A percentile compares a stretch with the other conserved stretches of the same genome.
These are phyloP conservation scores for Tadarida brasiliensis DNA, from an alignment of 2,797 vertebrate species.

Conservation along the genomic window DNA sequence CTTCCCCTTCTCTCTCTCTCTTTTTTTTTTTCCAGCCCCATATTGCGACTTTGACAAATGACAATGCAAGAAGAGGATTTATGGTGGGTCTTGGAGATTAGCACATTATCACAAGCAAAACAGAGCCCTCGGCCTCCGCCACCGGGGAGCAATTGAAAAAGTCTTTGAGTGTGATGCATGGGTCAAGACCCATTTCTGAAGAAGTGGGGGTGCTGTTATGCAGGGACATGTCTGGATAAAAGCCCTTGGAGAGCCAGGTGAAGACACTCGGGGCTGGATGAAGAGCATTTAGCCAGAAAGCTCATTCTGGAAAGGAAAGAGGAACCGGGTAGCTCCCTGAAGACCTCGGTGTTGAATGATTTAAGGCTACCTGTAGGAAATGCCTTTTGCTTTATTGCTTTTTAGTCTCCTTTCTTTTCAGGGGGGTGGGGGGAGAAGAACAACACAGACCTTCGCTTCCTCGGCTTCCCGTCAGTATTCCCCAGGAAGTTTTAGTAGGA, in stretches of 20 bases:
- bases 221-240: constrained; percentile 70
- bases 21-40: constrained; percentile 50
- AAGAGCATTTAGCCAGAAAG: constrained; percentile 84
- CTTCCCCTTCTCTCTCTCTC: not conserved
- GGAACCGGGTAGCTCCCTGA: constrained; percentile 78
- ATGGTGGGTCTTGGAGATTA: constrained; percentile 88
- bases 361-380: constrained; percentile 91
- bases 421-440: not conserved
- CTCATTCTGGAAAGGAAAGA: constrained; percentile 87
- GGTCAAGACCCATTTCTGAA: constrained; percentile 82
- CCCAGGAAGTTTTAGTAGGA: constrained; percentile 38
- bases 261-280: constrained; percentile 85
- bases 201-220: constrained; percentile 67
- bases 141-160: constrained; percentile 85
- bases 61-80: constrained; percentile 85
- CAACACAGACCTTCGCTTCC: constrained; percentile 48
- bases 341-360: constrained; percentile 88
- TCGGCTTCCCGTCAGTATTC: constrained; percentile 40
- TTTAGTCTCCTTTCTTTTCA: constrained; percentile 77
- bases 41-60: constrained; percentile 90
- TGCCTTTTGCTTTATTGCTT: constrained; percentile 89
- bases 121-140: constrained; percentile 83
- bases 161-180: constrained; percentile 87
- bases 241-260: constrained; percentile 84
- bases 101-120: constrained; percentile 90